Percentiles rank a stretch among this genome's conserved stretches.
phyloP scores from a whole-genome alignment of 2,888 invertebrate genomes.

The Lycaena phlaeas region DNA sequence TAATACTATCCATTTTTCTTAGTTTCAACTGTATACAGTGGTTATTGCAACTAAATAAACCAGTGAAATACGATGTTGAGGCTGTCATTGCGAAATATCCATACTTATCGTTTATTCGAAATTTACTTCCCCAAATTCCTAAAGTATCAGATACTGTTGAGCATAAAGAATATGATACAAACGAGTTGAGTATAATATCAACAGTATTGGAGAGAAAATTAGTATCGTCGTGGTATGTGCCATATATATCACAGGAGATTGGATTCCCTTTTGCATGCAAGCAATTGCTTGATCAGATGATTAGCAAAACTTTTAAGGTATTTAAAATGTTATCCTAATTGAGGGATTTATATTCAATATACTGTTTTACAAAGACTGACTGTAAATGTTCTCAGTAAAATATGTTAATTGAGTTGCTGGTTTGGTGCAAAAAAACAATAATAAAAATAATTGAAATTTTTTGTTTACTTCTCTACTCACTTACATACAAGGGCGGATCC shows the following conservation, averaged over 20 bases:
- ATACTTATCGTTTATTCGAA: constrained; percentile 29
- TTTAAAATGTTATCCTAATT: no score
- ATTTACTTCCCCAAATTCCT: constrained; percentile 31
- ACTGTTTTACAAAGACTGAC: no score
- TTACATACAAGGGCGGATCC: no score
- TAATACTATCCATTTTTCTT: constrained; percentile 52
- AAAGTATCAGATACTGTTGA: constrained; percentile 23
- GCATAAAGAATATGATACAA: constrained; percentile 54
- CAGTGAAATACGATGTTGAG: constrained; percentile 57
- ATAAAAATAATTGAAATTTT: no score
- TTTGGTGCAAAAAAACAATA: no score
- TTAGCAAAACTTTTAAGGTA: constrained; percentile 60
- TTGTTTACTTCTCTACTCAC: no score
- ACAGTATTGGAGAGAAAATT: constrained; percentile 56
- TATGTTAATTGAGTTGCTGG: no score
- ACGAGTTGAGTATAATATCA: constrained; percentile 59
- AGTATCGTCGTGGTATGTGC: constrained; percentile 64
- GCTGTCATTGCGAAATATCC: constrained; percentile 37
- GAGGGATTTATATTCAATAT: no score
- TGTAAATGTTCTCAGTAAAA: no score
- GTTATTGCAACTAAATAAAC: constrained; percentile 65
- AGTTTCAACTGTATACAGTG: constrained; percentile 70
- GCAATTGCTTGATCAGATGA: constrained; percentile 64
- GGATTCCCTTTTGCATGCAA: constrained; percentile 67
- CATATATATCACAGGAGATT: constrained; percentile 61